Evolutionary conservation across 2,888 invertebrate species (phyloP).

Genomic region (Hofmannophila pseudospretella): DNA sequence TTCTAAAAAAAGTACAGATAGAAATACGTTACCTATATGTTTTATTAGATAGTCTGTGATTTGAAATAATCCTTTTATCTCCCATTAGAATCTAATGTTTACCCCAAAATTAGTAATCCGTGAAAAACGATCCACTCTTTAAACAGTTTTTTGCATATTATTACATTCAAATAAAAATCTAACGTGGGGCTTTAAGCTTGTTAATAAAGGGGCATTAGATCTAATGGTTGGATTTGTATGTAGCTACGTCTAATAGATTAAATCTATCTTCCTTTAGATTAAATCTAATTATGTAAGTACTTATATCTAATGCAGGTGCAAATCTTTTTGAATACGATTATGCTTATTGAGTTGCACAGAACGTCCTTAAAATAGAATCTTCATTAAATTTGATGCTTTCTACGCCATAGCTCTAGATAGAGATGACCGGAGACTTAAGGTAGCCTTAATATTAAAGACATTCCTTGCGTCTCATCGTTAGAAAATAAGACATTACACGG

Average conservation of each 20-base stretch:
- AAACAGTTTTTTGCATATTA: conserved; percentile 8
- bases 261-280: conserved; percentile 22
- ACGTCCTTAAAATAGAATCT: too few relatives aligned
- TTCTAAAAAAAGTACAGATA: too few relatives aligned
- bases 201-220: conserved; percentile 36
- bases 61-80: conserved; percentile 10
- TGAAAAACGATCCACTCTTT: conserved; percentile 16
- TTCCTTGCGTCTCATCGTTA: too few relatives aligned
- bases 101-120: conserved; percentile 22
- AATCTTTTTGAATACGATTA: too few relatives aligned
- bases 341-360: too few relatives aligned
- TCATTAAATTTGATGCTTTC: too few relatives aligned
- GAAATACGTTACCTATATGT: too few relatives aligned
- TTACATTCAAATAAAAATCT: conserved; percentile 3
- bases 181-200: conserved; percentile 5
- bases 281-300: background rate
- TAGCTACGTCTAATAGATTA: background rate
- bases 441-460: too few relatives aligned
- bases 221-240: conserved; percentile 31
- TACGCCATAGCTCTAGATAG: too few relatives aligned
- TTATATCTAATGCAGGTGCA: conserved; percentile 35
- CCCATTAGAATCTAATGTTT: conserved; percentile 24
- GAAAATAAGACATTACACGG: too few relatives aligned
- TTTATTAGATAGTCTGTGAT: too few relatives aligned
- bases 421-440: too few relatives aligned